These are phyloP conservation scores for Cephonodes hylas DNA, from an alignment of 2,888 invertebrate genomes.

Conservation along the genomic window DNA sequence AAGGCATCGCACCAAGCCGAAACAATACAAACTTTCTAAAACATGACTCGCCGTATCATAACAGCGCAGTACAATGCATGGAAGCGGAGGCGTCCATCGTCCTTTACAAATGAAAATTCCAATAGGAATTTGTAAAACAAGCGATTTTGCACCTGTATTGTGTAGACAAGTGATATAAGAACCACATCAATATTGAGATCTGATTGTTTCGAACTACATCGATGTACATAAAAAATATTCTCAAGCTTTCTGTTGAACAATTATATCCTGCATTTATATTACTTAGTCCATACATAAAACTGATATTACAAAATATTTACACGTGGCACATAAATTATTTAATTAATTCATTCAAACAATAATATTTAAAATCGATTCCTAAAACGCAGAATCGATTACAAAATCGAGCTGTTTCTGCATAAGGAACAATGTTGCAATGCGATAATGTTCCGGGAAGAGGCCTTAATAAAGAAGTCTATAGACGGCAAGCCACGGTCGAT, in stretches of 20 bases:
- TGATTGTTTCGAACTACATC: too few species aligned
- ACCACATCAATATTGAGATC: too few species aligned
- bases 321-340: too few species aligned
- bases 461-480: slow-evolving; percentile 25
- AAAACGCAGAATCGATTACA: neutral
- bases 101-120: neutral
- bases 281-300: too few species aligned
- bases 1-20: neutral
- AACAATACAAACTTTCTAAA: slow-evolving; percentile 3
- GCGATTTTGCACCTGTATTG: neutral
- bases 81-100: neutral
- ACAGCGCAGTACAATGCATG: neutral
- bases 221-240: too few species aligned
- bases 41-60: neutral
- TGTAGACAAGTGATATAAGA: too few species aligned
- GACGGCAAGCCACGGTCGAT: slow-evolving; percentile 44
- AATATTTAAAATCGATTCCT: neutral
- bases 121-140: neutral
- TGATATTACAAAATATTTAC: too few species aligned
- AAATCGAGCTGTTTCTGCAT: neutral
- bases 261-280: too few species aligned
- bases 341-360: neutral
- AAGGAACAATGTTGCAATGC: neutral
- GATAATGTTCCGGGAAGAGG: neutral
- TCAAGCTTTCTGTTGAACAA: too few species aligned